Conservation (phyloP, 2,888 invertebrate genomes). For the Drosophila lutescens region DNA sequence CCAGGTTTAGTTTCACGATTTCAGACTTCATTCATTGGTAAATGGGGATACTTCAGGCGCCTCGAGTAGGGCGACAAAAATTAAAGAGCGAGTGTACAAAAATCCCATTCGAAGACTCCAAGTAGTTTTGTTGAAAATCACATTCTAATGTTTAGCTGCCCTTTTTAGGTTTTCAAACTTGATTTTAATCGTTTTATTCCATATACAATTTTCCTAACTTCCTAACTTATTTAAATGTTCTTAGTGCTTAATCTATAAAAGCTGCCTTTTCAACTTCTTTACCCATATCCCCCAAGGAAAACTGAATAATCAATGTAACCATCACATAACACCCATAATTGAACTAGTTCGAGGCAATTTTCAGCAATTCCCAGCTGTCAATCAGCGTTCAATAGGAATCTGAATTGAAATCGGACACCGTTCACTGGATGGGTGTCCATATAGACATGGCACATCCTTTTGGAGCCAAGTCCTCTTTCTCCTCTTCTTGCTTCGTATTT, state of each 20-base stretch:
- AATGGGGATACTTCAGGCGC: slow-evolving; percentile 11
- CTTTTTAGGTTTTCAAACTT: too few relatives aligned
- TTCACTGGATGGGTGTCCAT: neutral
- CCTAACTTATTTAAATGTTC: neutral
- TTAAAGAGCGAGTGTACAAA: slow-evolving; percentile 2
- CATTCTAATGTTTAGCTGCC: too few relatives aligned
- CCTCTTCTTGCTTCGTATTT: slow-evolving; percentile 45
- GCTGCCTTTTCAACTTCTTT: neutral
- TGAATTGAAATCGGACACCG: slow-evolving; percentile 26
- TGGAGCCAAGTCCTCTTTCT: neutral
- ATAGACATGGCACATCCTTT: slow-evolving; percentile 11
- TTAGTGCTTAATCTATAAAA: neutral
- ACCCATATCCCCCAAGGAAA: neutral
- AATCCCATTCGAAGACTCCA: neutral
- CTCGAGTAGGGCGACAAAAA: slow-evolving; percentile 8
- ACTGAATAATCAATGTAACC: slow-evolving; percentile 14
- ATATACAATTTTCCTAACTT: too few relatives aligned
- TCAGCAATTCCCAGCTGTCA: slow-evolving; percentile 37
- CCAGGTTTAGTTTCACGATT: slow-evolving; percentile 14
- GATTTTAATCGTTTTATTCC: too few relatives aligned
- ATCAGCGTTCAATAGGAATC: slow-evolving; percentile 38
- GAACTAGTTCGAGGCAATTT: slow-evolving; percentile 26
- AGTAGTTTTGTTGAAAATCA: neutral
- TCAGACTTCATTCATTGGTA: slow-evolving; percentile 1
- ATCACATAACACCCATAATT: slow-evolving; percentile 18